These are phyloP conservation scores for Lypha dubia DNA, from an alignment of 2,888 invertebrate genomes.

Conservation along the genomic window DNA sequence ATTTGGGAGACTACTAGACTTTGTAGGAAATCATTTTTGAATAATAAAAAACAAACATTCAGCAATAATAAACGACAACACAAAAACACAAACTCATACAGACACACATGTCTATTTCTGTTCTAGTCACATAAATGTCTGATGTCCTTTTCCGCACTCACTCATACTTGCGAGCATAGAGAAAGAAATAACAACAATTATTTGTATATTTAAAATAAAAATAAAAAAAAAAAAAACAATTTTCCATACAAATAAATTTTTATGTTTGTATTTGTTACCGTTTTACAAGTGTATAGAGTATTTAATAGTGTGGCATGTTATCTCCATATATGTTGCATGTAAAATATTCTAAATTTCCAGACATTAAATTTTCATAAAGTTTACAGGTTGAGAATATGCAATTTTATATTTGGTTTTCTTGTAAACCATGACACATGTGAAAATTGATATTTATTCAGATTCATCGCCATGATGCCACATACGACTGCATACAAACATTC, in stretches of 20 bases:
- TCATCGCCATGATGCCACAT: constrained; percentile 23
- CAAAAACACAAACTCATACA: too few relatives aligned
- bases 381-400: constrained; percentile 55
- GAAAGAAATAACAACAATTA: constrained; percentile 51
- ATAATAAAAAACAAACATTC: constrained; percentile 56
- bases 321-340: constrained; percentile 10
- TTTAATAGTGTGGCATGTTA: constrained; percentile 35
- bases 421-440: constrained; percentile 57
- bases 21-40: constrained; percentile 63
- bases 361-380: constrained; percentile 64
- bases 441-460: constrained; percentile 69
- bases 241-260: constrained; percentile 57
- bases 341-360: constrained; percentile 61
- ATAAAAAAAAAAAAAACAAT: constrained; percentile 65
- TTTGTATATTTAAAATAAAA: constrained; percentile 48
- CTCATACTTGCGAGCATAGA: neutral
- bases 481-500: too few relatives aligned
- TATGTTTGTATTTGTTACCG: neutral
- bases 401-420: constrained; percentile 8
- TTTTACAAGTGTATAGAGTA: constrained; percentile 19
- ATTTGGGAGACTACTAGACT: constrained; percentile 54
- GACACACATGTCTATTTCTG: neutral
- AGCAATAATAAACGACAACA: constrained; percentile 37
- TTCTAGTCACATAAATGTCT: neutral
- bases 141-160: constrained; percentile 37